Evolutionary conservation across 2,888 invertebrate genomes (phyloP), one percentile per base, ranked within the genome.

Genomic region (Oscheius sp.): DNA sequence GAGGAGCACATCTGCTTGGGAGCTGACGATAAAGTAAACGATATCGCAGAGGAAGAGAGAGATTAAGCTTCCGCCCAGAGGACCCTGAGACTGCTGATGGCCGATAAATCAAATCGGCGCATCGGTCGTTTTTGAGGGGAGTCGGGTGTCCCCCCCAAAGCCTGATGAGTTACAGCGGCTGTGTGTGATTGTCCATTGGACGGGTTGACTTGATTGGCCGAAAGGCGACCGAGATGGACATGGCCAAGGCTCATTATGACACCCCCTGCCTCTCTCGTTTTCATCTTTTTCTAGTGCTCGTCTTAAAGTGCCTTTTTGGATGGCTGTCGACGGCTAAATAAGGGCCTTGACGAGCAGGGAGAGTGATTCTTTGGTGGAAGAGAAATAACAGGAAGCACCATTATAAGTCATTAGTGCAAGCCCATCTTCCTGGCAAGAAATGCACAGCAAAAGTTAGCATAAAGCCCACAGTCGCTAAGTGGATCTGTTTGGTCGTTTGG

Each of bases 71-170:
- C 53, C 42, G 42, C 10, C 33, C 68, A 13, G 59, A 37, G 11
- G 13, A 7, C 21, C 63, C 13, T 53, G 55, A 32, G 32, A 21
- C 55, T 32, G 55, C 21, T 55, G 68, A 68, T 68, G 68, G 55
- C 68, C 68, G 68, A 68, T 68, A 68, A 68, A 68, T 68, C 68
- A 68, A 68, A 68, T 68, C 68, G 68, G 35, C 68, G 68, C 68
- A 68, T 68, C 68, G 68, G 55, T 33, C 68, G 68, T 68, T 68
- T 68, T 68, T 68, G 55, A 68, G 62, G 42, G 63, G 50, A 29
- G 13, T 10, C 62, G 11, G 42, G 42, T 21, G 21, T 21, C 7
- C 42, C 42, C 42, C 42, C 42, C 42, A 42, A 62, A 10, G 53
- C 51, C 55, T 33, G 55, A 53, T 68, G 68, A 68, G 68, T 68